Percentiles rank a stretch among this genome's conserved stretches.
Conservation (phyloP, 2,113 vertebrate species). For the Plecotus auritus region DNA sequence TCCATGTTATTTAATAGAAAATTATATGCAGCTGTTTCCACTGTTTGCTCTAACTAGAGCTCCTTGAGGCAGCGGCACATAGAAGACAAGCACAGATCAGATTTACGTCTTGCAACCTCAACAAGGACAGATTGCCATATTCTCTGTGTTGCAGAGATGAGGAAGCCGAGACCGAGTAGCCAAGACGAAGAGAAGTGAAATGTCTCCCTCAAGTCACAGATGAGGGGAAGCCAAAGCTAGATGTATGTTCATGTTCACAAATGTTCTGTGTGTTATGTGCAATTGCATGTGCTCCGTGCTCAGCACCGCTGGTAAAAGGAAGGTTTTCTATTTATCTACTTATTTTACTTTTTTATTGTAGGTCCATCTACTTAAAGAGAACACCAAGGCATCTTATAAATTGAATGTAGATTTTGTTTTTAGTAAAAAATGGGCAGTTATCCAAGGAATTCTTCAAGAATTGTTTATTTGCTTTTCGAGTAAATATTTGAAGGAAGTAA, state of each 20-base stretch:
- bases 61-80: neutral
- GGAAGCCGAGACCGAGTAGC: neutral
- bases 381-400: neutral
- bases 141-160: neutral
- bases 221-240: neutral
- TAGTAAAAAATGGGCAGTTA: neutral
- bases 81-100: neutral
- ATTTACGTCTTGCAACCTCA: neutral
- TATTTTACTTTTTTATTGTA: neutral
- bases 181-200: neutral
- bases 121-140: neutral
- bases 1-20: neutral
- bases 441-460: conserved; percentile 22
- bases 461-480: neutral
- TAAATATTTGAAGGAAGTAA: conserved; percentile 21
- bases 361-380: neutral
- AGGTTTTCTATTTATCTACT: neutral
- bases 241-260: neutral
- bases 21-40: neutral
- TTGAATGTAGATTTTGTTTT: neutral
- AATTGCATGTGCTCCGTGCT: neutral
- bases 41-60: neutral
- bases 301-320: neutral
- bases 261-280: neutral
- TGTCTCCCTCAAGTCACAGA: neutral